Conservation (phyloP, 2,888 invertebrate genomes). For the Dione vanillae region DNA sequence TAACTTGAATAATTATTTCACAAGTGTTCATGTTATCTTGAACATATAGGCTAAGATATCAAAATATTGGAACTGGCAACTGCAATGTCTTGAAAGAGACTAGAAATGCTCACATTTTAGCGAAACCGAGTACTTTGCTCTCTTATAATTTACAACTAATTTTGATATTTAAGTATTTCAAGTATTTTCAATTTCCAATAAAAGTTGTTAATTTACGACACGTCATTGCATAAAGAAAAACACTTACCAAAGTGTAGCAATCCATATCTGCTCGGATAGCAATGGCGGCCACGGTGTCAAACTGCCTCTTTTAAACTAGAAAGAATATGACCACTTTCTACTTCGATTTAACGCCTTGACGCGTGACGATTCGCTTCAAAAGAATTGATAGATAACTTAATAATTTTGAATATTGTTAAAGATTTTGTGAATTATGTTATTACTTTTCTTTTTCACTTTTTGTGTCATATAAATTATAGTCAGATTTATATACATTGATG, state of each 20-base stretch:
- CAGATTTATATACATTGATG: too few species aligned
- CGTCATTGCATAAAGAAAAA: slow-evolving; percentile 46
- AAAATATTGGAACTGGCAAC: too few species aligned
- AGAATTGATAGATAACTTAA: slow-evolving; percentile 29
- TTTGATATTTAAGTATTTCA: background rate
- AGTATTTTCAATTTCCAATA: slow-evolving; percentile 23
- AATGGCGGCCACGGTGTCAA: slow-evolving; percentile 61
- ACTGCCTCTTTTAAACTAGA: slow-evolving; percentile 75
- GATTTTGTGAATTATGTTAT: background rate
- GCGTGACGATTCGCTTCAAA: slow-evolving; percentile 52
- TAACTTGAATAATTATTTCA: too few species aligned
- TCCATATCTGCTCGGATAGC: slow-evolving; percentile 61
- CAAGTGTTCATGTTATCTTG: too few species aligned
- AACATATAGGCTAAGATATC: too few species aligned
- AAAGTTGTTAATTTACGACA: slow-evolving; percentile 36
- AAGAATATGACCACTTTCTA: slow-evolving; percentile 81
- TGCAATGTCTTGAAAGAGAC: too few species aligned
- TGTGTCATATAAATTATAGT: too few species aligned
- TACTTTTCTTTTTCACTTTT: background rate
- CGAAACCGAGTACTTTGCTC: too few species aligned
- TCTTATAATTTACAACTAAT: background rate
- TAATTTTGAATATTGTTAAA: slow-evolving; percentile 8
- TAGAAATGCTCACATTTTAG: too few species aligned
- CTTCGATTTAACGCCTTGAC: slow-evolving; percentile 64
- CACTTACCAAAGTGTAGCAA: slow-evolving; percentile 67